Evolutionary conservation across 2,888 invertebrate genomes (phyloP).

Genomic region (Hipparchia semele): DNA sequence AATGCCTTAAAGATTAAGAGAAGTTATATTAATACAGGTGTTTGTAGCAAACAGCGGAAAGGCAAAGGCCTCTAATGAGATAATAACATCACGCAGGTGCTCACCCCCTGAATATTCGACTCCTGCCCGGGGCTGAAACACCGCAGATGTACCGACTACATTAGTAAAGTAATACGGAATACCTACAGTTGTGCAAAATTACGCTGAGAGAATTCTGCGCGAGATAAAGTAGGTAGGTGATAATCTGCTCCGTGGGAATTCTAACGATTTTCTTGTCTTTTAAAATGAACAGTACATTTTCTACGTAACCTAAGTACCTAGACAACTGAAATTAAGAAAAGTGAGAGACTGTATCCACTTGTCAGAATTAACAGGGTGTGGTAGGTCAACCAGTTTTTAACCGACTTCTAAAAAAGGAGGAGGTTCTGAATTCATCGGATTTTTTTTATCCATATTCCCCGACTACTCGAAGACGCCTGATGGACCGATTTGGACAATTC

Average conservation of each 20-base stretch:
- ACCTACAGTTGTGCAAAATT: slow-evolving; percentile 23
- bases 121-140: slow-evolving; percentile 16
- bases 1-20: slow-evolving; percentile 7
- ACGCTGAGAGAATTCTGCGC: slow-evolving; percentile 22
- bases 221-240: slow-evolving; percentile 16
- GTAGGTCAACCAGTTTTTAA: no score
- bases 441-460: no score
- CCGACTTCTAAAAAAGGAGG: no score
- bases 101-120: slow-evolving; percentile 18
- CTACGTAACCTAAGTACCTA: neutral
- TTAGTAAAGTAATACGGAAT: slow-evolving; percentile 24
- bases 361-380: no score
- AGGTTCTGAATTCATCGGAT: no score
- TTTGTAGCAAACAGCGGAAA: slow-evolving; percentile 8
- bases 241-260: slow-evolving; percentile 17
- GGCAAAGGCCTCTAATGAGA: slow-evolving; percentile 24
- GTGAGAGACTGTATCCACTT: no score
- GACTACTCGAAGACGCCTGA: no score
- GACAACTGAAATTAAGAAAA: neutral
- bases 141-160: slow-evolving; percentile 25
- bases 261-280: slow-evolving; percentile 14
- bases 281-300: slow-evolving; percentile 1
- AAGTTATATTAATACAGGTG: slow-evolving; percentile 21
- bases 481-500: no score
- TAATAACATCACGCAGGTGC: slow-evolving; percentile 22